Evolutionary conservation across 2,888 invertebrate genomes (phyloP), one percentile per base, ranked within the genome.

Genomic region (Watsonalla cultraria): DNA sequence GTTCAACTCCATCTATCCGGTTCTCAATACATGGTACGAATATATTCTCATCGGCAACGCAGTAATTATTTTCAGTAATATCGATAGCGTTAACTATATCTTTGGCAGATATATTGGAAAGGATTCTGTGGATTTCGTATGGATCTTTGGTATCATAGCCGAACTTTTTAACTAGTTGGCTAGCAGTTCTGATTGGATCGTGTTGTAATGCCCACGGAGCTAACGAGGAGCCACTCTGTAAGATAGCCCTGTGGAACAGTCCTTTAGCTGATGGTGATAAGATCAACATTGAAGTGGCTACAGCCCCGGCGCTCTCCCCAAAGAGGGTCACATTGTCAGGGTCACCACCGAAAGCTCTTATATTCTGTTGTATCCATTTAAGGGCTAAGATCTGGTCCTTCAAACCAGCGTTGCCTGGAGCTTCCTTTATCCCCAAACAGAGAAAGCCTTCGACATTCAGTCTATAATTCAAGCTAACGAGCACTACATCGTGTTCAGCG

Each of bases 341-440:
- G 56, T 90, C 74, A 9, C 90, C 90, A 42, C 90, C 87, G 46
- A 90, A 90, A 0, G 78, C 75, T 61, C 61, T 66, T 4, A 90
- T 88, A 54, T 90, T 90, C 15, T 78, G 72, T 60, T 76, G 74
- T 13, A 90, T 74, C 90, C 90, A 90, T 55, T 66, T 79, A 39
- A 90, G 64, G 7, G 90, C 90, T 2, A 87, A 87, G 54, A 89
- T 69, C 62, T 90, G 90, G 61, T 90, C 90, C 60, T 93, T 93
- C 1, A 93, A 72, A 0, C 93, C 93, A 51, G 92, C 92, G 68
- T 94, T 94, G 5, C 94, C 94, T 0, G 94, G 93, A 0, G 93
- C 93, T 72, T 92, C 92, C 59, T 83, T 78, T 11, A 93, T 93
- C 9, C 93, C 93, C 0, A 93, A 86, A 51, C 93, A 93, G 0